Evolutionary conservation across 2,113 vertebrate genomes (phyloP), one percentile per base, ranked within the genome.

Genomic region (Oryzias javanicus): DNA sequence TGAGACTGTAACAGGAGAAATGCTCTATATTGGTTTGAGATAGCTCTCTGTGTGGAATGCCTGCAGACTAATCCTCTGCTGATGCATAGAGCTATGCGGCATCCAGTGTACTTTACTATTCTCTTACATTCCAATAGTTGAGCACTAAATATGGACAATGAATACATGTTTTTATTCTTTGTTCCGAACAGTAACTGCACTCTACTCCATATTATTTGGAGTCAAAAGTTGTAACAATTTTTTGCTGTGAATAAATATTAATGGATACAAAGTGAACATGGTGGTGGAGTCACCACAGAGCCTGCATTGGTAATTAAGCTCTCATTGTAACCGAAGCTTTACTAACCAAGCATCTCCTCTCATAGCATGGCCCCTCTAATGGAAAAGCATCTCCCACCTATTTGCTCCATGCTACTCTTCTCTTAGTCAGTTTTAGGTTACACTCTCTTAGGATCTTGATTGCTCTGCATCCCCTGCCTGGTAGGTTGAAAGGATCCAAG

Each of bases 51-150:
- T 78, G 64, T 83, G 91, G 90, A 93, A 93, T 92, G 91, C 69
- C 68, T 80, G 78, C 62, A 14, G 77, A 78, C 79, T 93, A 92
- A 94, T 93, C 92, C 90, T 1, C 67, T 86, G 92, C 76, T 94
- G 94, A 94, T 90, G 93, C 92, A 93, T 83, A 64, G 80, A 81
- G 84, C 92, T 90, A 90, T 90, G 67, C 85, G 84, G 71, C 81
- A 91, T 82, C 78, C 77, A 86, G 91, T 67, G 84, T 89, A 86
- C 82, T 91, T 83, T 80, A 81, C 88, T 88, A 88, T 87, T 91
- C 87, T 84, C 78, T 88, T 70, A 27, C 69, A 61, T 72, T 53
- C 18, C 20, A 25, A 42, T 27, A 85, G 82, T 86, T 60, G 35
- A 53, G 79, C 88, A 87, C 83, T 74, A 82, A 85, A 85, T 91